Evolutionary conservation across 2,797 vertebrate genomes (phyloP).

Genomic region (Melanotaenia nigrans): DNA sequence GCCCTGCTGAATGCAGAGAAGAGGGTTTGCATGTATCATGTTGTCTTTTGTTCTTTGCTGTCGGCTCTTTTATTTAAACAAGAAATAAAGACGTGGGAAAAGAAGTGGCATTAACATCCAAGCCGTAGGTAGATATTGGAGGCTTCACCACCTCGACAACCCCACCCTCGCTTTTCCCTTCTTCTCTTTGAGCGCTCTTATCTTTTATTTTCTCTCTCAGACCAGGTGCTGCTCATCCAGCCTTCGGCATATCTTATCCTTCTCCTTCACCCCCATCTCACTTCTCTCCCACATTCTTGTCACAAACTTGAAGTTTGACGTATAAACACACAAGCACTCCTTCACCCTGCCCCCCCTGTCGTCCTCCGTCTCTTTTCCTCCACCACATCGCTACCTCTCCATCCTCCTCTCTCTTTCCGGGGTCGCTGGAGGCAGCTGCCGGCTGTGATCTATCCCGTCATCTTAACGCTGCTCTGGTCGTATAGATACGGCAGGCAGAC

Average conservation of each 20-base stretch:
- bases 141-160: conserved; percentile 25
- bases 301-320: conserved; percentile 49
- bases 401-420: too few relatives aligned
- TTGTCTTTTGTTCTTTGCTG: conserved; percentile 70
- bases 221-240: conserved; percentile 68
- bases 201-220: conserved; percentile 59
- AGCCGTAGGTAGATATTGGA: conserved; percentile 11
- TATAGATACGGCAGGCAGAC: too few relatives aligned
- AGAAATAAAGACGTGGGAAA: too few relatives aligned
- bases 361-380: background rate
- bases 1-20: conserved; percentile 58
- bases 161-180: conserved; percentile 22
- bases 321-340: conserved; percentile 46
- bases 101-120: too few relatives aligned
- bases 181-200: conserved; percentile 47
- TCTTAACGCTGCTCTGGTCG: too few relatives aligned
- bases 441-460: conserved; percentile 16
- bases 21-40: conserved; percentile 69
- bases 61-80: conserved; percentile 37
- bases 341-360: conserved; percentile 31
- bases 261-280: conserved; percentile 12
- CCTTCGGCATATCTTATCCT: conserved; percentile 54
- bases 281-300: conserved; percentile 46
- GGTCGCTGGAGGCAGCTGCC: background rate
- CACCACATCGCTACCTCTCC: conserved; percentile 12